These are phyloP conservation scores for Sebastes jordani DNA, from an alignment of 2,797 vertebrate genomes.

Conservation along the genomic window DNA sequence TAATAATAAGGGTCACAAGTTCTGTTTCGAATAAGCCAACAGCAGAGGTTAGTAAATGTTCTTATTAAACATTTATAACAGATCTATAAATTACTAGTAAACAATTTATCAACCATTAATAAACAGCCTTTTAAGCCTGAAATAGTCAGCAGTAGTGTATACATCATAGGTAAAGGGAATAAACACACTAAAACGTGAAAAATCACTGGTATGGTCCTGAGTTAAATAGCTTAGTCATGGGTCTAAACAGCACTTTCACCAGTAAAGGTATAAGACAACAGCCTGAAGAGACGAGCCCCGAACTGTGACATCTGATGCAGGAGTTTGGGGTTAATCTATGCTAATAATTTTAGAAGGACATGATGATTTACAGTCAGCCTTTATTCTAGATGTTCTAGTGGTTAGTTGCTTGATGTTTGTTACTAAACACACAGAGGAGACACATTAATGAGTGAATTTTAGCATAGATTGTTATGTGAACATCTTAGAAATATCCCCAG, in stretches of 20 bases:
- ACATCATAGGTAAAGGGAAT: too few species aligned
- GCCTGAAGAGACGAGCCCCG: constrained; percentile 59
- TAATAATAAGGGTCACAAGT: background rate
- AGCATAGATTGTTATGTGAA: constrained; percentile 65
- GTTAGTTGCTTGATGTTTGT: constrained; percentile 10
- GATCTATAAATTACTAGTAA: background rate
- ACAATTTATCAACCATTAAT: background rate
- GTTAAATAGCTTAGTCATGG: constrained; percentile 46
- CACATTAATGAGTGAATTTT: constrained; percentile 28
- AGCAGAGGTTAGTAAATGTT: background rate
- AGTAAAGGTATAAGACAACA: constrained; percentile 54
- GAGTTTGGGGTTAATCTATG: constrained; percentile 29
- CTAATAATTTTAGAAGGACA: constrained; percentile 1
- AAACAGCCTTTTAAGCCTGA: background rate
- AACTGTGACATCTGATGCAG: constrained; percentile 21
- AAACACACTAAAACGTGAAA: background rate
- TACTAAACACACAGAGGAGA: constrained; percentile 26
- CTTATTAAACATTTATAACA: background rate
- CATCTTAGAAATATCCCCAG: constrained; percentile 18
- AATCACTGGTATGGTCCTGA: constrained; percentile 38
- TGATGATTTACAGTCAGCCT: constrained; percentile 7
- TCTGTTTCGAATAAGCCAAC: background rate
- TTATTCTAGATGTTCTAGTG: constrained; percentile 7
- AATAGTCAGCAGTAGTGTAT: background rate
- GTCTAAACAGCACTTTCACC: constrained; percentile 63